Base-by-base conservation (phyloP, 2,888 invertebrate genomes). In the Drosophila suboccidentalis region DNA sequence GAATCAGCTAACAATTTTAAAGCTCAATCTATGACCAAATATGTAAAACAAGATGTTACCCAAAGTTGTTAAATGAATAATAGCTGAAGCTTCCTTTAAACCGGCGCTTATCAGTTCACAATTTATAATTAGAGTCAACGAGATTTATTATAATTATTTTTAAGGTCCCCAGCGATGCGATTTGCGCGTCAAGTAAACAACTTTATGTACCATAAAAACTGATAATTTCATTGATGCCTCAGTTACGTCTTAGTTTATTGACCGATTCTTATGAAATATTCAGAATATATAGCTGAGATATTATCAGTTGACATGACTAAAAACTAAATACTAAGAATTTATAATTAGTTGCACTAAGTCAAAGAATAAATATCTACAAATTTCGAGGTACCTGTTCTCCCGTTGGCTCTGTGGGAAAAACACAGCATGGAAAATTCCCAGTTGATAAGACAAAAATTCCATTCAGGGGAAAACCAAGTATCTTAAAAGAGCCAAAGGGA, bases 1-100 rank as follows among this genome's bases (percentile, higher is more conserved):
- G 17, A 65, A 60, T 76, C 71, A 87, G 82, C 62, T 72, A 81
- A 87, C 82, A 64, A 32, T 3, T 32, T 32, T 29, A 1, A 8
- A 8, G 26, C 26, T 68, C 64, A 64, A 67, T 75, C 62, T 10
- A 4, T 2, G 19, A 13, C n/a, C 15, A 22, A 4, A 13, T 26
- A 38, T 19, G 10, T n/a, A 38, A 49, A 39, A n/a, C 41, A 17
- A 22, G 38, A 36, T 44, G 22, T 15, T 15, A 22, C n/a, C 9
- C 55, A 19, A 55, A 50, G n/a, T 13, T 54, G 32, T 1, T 5
- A 26, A 26, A 26, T 26, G 26, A 26, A 32, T 43, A 43, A 13
- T 4, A 26, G 36, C 57, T 36, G 46, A 13, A 39, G 26, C 26
- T 39, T 36, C 22, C 13, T 19, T 34, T 38, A 22, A 38, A 38